Base-by-base conservation (phyloP, 2,797 vertebrate genomes). In the Hoplostethus mediterraneus region DNA sequence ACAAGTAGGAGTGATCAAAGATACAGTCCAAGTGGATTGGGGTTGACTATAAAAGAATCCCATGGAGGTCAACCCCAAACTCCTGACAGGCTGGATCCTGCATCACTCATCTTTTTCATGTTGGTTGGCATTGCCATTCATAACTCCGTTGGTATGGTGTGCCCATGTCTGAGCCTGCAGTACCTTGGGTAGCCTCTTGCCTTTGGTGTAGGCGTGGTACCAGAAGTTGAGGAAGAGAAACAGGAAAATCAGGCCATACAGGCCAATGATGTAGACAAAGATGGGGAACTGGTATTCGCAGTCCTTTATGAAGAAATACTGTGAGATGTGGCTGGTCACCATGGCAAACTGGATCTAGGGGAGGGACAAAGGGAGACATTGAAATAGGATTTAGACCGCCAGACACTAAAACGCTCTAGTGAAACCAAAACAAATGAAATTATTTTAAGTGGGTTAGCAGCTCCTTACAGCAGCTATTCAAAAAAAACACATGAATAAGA, bases 201-300 rank as follows among this genome's bases (percentile, higher is more conserved):
- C 98, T 84, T 97, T 97, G n/a, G 94, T 97, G 87, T 99, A 99
- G 81, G 98, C 97, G 0, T 97, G 93, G 91, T 98, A 98, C 97
- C 97, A 99, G 93, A 99, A 99, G 90, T 98, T 96, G 67, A 99
- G 94, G 85, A 99, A 99, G 64, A 99, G 94, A 51, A 96, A 82
- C 84, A 99, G 90, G 92, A 99, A 99, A 83, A 97, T 91, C 69
- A 92, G 82, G 47, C 96, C 96, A 0, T 98, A 99, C 7, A 89
- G 64, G 80, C 87, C 93, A 25, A 99, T 97, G 89, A 99, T 93
- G 90, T 97, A 98, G 76, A 97, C 77, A 63, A 99, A 99, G 86
- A 98, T 59, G 38, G 98, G 97, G 77, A 93, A 98, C 89, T 95
- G 94, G 91, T 98, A 98, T 0, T 90, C 87, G 86, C 97, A 99